phyloP scores from a whole-genome alignment of 2,797 vertebrate species.

The Anguilla pacifica region DNA sequence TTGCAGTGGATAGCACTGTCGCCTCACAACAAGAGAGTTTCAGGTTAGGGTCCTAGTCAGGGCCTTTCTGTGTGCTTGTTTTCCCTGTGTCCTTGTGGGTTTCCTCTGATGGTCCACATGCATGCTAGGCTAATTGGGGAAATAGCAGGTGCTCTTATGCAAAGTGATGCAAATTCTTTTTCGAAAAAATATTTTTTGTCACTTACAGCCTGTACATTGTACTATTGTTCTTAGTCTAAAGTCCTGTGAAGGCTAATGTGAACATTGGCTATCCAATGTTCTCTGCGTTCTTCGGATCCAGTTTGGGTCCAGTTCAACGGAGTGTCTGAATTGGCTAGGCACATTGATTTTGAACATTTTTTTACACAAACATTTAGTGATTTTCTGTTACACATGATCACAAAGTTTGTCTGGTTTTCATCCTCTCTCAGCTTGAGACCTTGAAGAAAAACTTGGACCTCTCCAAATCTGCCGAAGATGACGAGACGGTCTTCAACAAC shows the following conservation, averaged over 20 bases:
- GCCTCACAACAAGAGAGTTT: too few species aligned
- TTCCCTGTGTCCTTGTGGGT: too few species aligned
- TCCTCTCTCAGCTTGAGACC: slow-evolving; percentile 76
- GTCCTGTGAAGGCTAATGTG: not conserved
- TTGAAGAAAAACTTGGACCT: slow-evolving; percentile 78
- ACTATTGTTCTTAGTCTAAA: not conserved
- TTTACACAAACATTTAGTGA: not conserved
- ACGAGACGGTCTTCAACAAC: slow-evolving; percentile 75
- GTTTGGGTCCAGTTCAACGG: not conserved
- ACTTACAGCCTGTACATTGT: not conserved
- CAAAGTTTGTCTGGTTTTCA: not conserved
- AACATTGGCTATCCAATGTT: not conserved
- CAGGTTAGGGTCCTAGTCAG: too few species aligned
- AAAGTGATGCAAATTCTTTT: not conserved
- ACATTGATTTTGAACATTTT: not conserved
- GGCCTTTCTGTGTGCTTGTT: too few species aligned
- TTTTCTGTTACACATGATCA: not conserved
- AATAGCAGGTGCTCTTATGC: not conserved
- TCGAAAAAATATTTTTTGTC: not conserved
- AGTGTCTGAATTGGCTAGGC: not conserved
- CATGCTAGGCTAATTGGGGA: too few species aligned
- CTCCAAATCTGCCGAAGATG: slow-evolving; percentile 73
- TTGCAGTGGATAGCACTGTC: too few species aligned
- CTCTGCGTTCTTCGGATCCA: not conserved
- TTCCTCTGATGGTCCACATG: too few species aligned